Evolutionary conservation across 2,797 vertebrate genomes (phyloP).

Genomic region (Meriones psammophilus): DNA sequence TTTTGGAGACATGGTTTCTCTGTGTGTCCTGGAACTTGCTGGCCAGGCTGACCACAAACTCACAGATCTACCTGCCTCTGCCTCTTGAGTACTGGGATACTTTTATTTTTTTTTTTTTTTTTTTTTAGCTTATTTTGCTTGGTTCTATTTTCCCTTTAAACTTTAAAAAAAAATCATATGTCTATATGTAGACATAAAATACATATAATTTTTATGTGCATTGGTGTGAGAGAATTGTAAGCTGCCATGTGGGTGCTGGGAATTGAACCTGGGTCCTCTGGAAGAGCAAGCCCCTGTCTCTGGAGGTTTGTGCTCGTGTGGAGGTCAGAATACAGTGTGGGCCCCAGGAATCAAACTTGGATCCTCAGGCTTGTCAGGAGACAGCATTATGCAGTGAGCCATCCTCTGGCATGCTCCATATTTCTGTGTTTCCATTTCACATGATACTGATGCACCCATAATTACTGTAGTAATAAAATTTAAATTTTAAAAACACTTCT

Average conservation of each 20-base stretch:
- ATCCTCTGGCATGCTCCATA: background rate
- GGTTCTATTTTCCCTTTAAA: background rate
- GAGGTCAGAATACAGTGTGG: background rate
- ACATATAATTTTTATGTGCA: background rate
- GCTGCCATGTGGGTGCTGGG: background rate
- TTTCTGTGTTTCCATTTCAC: slow-evolving; percentile 9
- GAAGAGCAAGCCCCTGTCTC: background rate
- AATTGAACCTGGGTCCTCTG: background rate
- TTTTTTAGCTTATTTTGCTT: background rate
- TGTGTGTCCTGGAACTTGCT: background rate
- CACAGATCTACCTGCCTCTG: background rate
- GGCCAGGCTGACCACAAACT: background rate
- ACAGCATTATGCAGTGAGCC: background rate
- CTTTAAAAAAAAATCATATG: background rate
- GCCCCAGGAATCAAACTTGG: background rate
- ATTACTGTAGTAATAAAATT: slow-evolving; percentile 64
- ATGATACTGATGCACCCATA: background rate
- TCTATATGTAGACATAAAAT: background rate
- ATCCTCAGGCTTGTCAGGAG: background rate
- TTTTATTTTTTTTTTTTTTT: no score
- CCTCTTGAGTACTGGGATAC: background rate
- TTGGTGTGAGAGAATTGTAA: background rate
- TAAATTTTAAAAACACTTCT: slow-evolving; percentile 51
- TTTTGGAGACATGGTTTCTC: background rate
- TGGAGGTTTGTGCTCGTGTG: background rate